Conservation (phyloP, 2,113 vertebrate genomes). For the Oreocharis arfaki region DNA sequence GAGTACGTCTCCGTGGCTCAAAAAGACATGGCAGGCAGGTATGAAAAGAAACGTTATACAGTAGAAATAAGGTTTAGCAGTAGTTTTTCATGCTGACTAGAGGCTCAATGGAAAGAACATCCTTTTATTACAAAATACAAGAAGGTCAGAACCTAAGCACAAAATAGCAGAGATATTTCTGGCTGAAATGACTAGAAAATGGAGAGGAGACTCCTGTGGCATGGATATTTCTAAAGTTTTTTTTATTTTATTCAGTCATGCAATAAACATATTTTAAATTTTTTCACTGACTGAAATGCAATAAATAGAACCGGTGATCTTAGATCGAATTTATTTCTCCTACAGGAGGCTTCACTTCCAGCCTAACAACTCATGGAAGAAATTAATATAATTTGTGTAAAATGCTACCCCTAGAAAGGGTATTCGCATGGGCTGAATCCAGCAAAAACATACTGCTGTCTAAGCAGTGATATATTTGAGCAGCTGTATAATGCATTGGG, state of each 20-base stretch:
- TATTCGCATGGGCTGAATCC: neutral
- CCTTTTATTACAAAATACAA: neutral
- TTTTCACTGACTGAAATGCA: neutral
- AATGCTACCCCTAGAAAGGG: neutral
- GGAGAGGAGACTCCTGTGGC: neutral
- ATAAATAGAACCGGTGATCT: neutral
- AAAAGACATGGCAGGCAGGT: neutral
- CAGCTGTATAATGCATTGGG: neutral
- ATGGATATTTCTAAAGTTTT: neutral
- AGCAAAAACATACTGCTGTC: neutral
- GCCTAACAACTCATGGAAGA: neutral
- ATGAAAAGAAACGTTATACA: neutral
- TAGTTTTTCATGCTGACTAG: neutral
- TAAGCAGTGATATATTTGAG: neutral
- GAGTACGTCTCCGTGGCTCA: neutral
- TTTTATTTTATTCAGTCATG: neutral
- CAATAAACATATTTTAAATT: neutral
- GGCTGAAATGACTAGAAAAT: neutral
- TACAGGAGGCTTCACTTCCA: neutral
- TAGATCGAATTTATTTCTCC: neutral
- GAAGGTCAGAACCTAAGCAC: neutral
- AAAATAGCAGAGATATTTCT: neutral
- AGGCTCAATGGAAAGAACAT: neutral
- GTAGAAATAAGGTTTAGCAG: neutral
- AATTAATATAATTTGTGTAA: slow-evolving; percentile 22